Evolutionary conservation across 2,113 vertebrate species (phyloP).

Genomic region (Calidris pygmaea): DNA sequence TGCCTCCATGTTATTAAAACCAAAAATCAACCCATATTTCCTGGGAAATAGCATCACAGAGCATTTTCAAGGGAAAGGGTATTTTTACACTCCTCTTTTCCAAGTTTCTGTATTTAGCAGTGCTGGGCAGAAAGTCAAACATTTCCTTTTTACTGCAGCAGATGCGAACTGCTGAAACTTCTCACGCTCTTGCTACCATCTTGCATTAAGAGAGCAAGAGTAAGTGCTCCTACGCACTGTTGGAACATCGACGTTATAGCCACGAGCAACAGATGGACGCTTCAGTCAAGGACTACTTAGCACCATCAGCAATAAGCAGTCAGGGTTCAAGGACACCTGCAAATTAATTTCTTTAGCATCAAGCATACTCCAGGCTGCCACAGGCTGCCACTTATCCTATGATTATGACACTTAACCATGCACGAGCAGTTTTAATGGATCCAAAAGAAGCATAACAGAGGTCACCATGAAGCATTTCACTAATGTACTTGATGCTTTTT

Average conservation of each 20-base stretch:
- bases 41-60: slow-evolving; percentile 37
- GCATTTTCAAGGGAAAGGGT: slow-evolving; percentile 52
- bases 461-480: slow-evolving; percentile 29
- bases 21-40: neutral
- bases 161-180: slow-evolving; percentile 41
- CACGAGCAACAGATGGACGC: neutral
- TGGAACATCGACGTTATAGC: neutral
- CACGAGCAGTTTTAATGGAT: slow-evolving; percentile 8
- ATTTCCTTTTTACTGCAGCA: slow-evolving; percentile 36
- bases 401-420: neutral
- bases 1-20: neutral
- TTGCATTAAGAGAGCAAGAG: neutral
- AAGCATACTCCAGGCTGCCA: neutral
- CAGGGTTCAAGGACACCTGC: neutral
- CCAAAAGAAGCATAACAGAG: slow-evolving; percentile 17
- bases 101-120: slow-evolving; percentile 53
- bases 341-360: neutral
- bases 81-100: slow-evolving; percentile 31
- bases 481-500: slow-evolving; percentile 1
- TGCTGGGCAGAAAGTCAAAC: slow-evolving; percentile 61
- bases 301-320: neutral
- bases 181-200: slow-evolving; percentile 56
- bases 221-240: neutral
- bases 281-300: neutral
- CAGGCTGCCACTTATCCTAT: neutral